Conservation (phyloP, 2,113 vertebrate species). For the Alligator sinensis region DNA sequence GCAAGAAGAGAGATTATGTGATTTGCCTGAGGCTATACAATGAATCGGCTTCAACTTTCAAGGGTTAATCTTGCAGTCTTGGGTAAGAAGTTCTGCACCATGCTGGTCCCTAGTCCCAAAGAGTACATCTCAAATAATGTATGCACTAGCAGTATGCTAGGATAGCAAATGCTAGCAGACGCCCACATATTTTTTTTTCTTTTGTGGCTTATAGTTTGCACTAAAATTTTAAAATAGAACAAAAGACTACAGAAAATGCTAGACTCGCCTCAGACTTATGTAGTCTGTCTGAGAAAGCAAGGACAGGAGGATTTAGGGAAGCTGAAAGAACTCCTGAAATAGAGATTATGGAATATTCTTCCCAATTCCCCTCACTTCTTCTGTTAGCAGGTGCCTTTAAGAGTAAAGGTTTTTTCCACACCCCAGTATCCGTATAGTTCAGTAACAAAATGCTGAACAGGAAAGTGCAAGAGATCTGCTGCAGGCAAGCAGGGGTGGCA, state of each 20-base stretch:
- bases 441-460: not conserved
- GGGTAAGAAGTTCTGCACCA: not conserved
- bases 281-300: rapidly evolving
- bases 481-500: too few species aligned
- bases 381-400: not conserved
- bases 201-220: not conserved
- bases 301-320: not conserved
- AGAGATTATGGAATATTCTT: not conserved
- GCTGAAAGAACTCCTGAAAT: not conserved
- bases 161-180: not conserved
- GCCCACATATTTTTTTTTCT: too few species aligned
- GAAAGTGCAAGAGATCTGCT: not conserved
- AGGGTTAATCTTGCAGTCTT: not conserved
- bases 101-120: not conserved
- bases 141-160: not conserved
- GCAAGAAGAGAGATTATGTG: not conserved
- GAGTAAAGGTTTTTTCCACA: not conserved
- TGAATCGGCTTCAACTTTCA: not conserved
- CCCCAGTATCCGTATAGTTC: not conserved
- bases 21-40: rapidly evolving
- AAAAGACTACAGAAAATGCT: not conserved
- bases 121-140: not conserved
- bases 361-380: not conserved
- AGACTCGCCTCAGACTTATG: rapidly evolving
- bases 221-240: not conserved